These are phyloP conservation scores for Polyergus mexicanus DNA, from an alignment of 1,140 invertebrate genomes.

Conservation along the genomic window DNA sequence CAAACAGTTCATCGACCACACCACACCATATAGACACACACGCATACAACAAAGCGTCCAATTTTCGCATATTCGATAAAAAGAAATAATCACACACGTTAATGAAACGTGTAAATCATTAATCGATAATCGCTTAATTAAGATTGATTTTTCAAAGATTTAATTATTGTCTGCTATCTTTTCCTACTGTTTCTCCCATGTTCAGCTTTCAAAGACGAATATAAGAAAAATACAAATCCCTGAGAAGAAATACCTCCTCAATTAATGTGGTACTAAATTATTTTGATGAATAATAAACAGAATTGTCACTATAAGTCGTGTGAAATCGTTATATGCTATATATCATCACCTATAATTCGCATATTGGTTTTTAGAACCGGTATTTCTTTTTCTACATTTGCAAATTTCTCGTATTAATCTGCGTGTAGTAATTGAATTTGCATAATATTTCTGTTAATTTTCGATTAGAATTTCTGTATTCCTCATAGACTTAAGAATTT, in stretches of 20 bases:
- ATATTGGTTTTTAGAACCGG: constrained; percentile 25
- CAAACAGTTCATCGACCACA: constrained; percentile 54
- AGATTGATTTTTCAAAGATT: constrained; percentile 67
- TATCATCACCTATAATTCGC: constrained; percentile 61
- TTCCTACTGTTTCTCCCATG: constrained; percentile 52
- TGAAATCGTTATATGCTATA: constrained; percentile 67
- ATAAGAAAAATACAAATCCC: constrained; percentile 28
- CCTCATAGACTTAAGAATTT: constrained; percentile 50
- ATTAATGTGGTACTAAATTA: constrained; percentile 84
- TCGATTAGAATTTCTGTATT: constrained; percentile 1
- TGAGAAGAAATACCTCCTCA: constrained; percentile 17
- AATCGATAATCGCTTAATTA: constrained; percentile 70
- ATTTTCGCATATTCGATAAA: constrained; percentile 33
- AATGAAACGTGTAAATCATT: constrained; percentile 46
- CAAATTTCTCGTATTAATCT: constrained; percentile 57
- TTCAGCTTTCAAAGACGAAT: constrained; percentile 13
- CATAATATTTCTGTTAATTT: constrained; percentile 47
- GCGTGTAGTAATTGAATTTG: no score
- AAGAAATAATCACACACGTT: constrained; percentile 29
- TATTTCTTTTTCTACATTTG: constrained; percentile 56
- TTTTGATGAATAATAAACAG: constrained; percentile 82
- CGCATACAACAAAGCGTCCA: constrained; percentile 2
- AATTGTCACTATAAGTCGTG: constrained; percentile 76
- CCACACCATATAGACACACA: constrained; percentile 18
- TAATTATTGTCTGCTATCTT: constrained; percentile 48